Percentiles rank a stretch among this genome's conserved stretches.
Evolutionary conservation across 2,888 invertebrate genomes (phyloP).

Genomic region (Drosophila paramelanica): DNA sequence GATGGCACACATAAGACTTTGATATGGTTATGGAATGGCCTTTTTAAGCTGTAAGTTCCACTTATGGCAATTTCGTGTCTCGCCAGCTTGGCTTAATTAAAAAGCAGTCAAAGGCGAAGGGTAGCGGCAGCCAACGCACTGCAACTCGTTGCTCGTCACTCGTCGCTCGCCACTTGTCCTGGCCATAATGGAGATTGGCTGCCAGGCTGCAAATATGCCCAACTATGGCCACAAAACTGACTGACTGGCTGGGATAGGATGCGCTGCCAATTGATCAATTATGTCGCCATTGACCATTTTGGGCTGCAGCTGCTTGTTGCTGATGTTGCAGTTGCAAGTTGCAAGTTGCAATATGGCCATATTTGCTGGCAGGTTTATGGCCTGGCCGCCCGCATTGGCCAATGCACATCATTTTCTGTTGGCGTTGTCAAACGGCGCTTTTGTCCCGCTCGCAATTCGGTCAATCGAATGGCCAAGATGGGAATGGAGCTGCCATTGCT

Average conservation of each 20-base stretch:
- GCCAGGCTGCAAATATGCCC: constrained; percentile 29
- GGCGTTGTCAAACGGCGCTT: constrained; percentile 54
- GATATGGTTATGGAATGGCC: constrained; percentile 33
- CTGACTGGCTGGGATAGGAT: constrained; percentile 43
- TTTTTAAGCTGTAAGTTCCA: constrained; percentile 28
- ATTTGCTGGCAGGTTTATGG: constrained; percentile 42
- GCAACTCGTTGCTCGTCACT: constrained; percentile 5
- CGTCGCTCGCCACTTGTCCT: constrained; percentile 24
- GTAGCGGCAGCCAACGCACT: constrained; percentile 12
- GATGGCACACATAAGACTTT: constrained; percentile 53
- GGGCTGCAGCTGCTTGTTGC: constrained; percentile 33
- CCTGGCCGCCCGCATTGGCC: constrained; percentile 67
- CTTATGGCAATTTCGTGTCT: constrained; percentile 39
- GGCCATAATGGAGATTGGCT: constrained; percentile 30
- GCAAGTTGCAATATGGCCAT: constrained; percentile 40
- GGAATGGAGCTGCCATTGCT: constrained; percentile 15
- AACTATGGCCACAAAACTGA: constrained; percentile 44
- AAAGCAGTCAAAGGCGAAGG: constrained; percentile 51
- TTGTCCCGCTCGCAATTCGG: constrained; percentile 60
- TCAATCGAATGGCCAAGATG: constrained; percentile 64
- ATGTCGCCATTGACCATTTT: constrained; percentile 61
- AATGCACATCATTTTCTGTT: constrained; percentile 62
- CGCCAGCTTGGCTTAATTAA: constrained; percentile 64
- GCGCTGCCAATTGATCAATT: constrained; percentile 70
- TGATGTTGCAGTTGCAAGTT: constrained; percentile 19